Evolutionary conservation across 2,113 vertebrate genomes (phyloP).

Genomic region (Macroglossus sobrinus): DNA sequence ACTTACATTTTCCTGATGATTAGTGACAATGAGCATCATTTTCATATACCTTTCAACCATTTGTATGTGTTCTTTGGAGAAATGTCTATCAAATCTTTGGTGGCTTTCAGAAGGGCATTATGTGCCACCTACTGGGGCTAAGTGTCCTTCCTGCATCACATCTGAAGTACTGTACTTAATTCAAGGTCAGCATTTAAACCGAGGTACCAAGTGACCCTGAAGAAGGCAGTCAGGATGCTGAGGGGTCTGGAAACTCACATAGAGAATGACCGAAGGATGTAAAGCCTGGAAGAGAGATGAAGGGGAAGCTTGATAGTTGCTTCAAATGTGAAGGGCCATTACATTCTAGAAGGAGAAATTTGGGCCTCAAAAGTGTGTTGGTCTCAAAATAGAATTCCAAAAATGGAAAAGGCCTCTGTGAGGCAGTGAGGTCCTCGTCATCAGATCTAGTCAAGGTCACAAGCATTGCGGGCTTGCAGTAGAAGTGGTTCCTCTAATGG

Average conservation of each 20-base stretch:
- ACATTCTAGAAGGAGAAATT: neutral
- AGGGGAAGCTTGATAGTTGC: neutral
- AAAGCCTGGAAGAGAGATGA: neutral
- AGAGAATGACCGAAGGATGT: neutral
- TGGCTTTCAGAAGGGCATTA: neutral
- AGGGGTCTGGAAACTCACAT: neutral
- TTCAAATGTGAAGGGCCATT: neutral
- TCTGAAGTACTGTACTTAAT: neutral
- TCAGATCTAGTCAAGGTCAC: neutral
- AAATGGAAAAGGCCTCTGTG: neutral
- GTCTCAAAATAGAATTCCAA: neutral
- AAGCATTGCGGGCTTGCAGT: neutral
- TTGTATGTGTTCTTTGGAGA: neutral
- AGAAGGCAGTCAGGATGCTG: neutral
- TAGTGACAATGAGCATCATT: neutral
- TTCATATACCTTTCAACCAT: neutral
- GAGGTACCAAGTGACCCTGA: neutral
- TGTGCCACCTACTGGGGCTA: neutral
- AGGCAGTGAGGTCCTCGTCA: neutral
- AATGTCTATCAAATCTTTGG: neutral
- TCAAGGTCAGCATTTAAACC: neutral
- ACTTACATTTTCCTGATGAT: neutral
- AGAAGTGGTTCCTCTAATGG: neutral
- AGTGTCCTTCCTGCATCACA: neutral
- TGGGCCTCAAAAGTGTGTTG: neutral